Base-by-base conservation (phyloP, 2,888 invertebrate species). In the Ectemnius continuus region DNA sequence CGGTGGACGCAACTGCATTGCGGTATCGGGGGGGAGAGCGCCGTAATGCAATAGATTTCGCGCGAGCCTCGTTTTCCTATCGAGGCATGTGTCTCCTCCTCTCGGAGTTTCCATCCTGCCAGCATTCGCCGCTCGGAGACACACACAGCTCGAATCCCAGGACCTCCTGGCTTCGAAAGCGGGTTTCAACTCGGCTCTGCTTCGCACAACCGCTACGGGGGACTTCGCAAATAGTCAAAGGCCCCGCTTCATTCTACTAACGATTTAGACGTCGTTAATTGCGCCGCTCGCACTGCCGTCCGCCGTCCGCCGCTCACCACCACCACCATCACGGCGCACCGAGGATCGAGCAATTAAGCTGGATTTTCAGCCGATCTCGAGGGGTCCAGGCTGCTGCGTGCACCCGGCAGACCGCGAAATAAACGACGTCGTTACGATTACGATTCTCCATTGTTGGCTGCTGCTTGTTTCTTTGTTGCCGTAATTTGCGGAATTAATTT, bases 301-400 rank as follows among this genome's bases (percentile, higher is more conserved):
- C 23, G 23, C 23, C 2, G 1, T 3, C 23, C 56, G 46, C 26
- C 65, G 18, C n/a, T 48, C 4, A 46, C 60, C 23, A 23, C 23
- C 23, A 18, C 52, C 57, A 36, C 13, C 52, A 18, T 46, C 26
- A 8, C 36, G 11, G 36, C 36, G 8, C 0, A 36, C 6, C 36
- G 11, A 72, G 67, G 61, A 68, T 59, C 68, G 56, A 62, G 75
- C 64, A 75, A 75, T 75, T 76, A 73, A 76, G 65, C 61, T 60
- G 62, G 61, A 73, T 62, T 73, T 75, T 65, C 58, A 65, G 61
- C 58, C 61, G 20, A 28, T 28, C 57, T 4, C 18, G 28, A 64
- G 56, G 36, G 36, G 36, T 11, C 36, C 36, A 11, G 36, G 23
- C 63, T 16, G n/a, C 52, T 52, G 52, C 16, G 16, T 14, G 16